Base-by-base conservation (phyloP, 2,888 invertebrate genomes). In the Syritta pipiens region DNA sequence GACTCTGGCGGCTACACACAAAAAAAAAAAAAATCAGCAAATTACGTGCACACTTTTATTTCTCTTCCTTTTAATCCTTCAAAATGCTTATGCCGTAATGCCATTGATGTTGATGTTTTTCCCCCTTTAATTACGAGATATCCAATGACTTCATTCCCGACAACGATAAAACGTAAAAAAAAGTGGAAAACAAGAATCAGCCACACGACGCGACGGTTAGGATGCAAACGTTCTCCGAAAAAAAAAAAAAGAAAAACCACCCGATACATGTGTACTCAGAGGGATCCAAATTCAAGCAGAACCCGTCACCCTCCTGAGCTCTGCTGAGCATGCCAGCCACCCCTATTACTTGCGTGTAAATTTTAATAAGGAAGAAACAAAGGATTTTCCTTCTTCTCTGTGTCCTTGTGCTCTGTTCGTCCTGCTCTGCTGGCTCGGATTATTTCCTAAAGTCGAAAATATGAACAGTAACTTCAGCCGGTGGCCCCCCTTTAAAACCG, bases 271-370 rank as follows among this genome's bases (percentile, higher is more conserved):
- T 67, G 37, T 14, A 14, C 24, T 32, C 4, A 10, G 46, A 59
- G 59, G 60, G 67, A 74, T 49, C 60, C 65, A 46, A 63, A 60
- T 63, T 14, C 40, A 42, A 42, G 6, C 17, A 17, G 17, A 48
- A 48, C 37, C 24, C 49, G 24, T 67, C 74, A 62, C 75, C 75
- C 75, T 55, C 60, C 53, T 60, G 46, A 19, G n/a, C 17, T 26
- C 22, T 19, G 40, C 4, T 26, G 6, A 26, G 30, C 57, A 19
- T 1, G n/a, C 49, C 53, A 65, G 10, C 40, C 63, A 77, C 65
- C 77, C 77, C 59, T 67, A 37, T 35, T 49, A 63, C 44, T 75
- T 72, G 71, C 77, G 77, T 77, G 77, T 55, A 60, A 65, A 67
- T 77, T 72, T 77, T 55, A 60, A 71, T 71, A 67, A 67, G 40